Percentiles rank a stretch among this genome's conserved stretches.
These are phyloP conservation scores for Drosophila algonquin DNA, from an alignment of 2,888 invertebrate genomes.

Conservation along the genomic window DNA sequence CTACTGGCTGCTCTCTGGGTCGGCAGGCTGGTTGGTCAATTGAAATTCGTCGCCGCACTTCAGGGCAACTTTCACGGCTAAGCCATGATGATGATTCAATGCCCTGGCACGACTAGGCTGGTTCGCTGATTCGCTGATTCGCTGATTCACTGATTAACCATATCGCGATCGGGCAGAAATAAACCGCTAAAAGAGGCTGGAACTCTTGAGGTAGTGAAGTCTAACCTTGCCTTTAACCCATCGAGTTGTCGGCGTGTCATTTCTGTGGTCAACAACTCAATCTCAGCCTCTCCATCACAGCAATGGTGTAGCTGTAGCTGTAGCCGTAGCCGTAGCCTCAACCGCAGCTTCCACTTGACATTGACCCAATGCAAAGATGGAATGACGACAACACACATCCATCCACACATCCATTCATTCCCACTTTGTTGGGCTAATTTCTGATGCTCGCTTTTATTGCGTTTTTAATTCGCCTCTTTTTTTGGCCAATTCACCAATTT, in stretches of 20 bases:
- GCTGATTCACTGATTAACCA: constrained; percentile 30
- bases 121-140: neutral
- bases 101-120: constrained; percentile 5
- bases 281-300: constrained; percentile 32
- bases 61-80: constrained; percentile 43
- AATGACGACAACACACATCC: constrained; percentile 54
- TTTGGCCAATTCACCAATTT: constrained; percentile 64
- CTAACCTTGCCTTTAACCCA: constrained; percentile 51
- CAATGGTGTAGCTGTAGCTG: neutral
- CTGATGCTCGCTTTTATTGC: constrained; percentile 52
- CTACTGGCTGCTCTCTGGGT: constrained; percentile 20
- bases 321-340: too few relatives aligned
- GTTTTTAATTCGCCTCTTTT: constrained; percentile 60
- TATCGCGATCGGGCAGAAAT: constrained; percentile 24
- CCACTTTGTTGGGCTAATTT: constrained; percentile 51
- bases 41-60: constrained; percentile 49
- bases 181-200: constrained; percentile 17
- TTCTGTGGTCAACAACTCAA: constrained; percentile 48
- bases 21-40: constrained; percentile 43
- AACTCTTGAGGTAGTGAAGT: constrained; percentile 10
- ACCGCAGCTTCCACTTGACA: constrained; percentile 62
- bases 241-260: constrained; percentile 38
- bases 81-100: constrained; percentile 35
- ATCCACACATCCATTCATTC: neutral
- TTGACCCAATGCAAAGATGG: constrained; percentile 70